phyloP scores from a whole-genome alignment of 2,113 vertebrate genomes.

The Anguilla japonica region DNA sequence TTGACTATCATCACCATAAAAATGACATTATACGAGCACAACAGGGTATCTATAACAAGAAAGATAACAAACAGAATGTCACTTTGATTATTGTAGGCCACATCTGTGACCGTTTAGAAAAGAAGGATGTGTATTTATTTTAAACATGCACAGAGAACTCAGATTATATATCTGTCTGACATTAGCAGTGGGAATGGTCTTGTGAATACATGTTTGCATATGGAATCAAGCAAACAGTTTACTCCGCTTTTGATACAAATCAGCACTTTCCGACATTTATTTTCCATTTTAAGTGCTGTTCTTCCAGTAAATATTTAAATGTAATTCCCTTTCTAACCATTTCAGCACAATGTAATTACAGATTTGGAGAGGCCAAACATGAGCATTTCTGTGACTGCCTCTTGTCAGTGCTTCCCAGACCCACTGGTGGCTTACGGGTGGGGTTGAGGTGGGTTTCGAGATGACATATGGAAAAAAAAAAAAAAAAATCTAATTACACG shows the following conservation, averaged over 20 bases:
- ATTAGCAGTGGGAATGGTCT: not conserved
- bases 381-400: not conserved
- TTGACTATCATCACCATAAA: not conserved
- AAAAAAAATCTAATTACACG: no score
- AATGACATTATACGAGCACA: not conserved
- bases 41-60: not conserved
- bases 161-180: not conserved
- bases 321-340: not conserved
- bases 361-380: not conserved
- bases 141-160: not conserved
- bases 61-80: not conserved
- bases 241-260: not conserved
- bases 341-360: constrained; percentile 1
- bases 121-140: not conserved
- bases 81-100: not conserved
- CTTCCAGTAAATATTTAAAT: constrained; percentile 19
- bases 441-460: not conserved
- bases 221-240: not conserved
- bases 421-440: no score
- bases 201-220: not conserved
- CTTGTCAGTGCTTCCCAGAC: not conserved
- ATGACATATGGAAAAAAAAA: not conserved
- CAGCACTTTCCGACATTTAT: not conserved
- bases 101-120: not conserved
- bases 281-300: not conserved